phyloP scores from a whole-genome alignment of 2,113 vertebrate genomes.

The Lepidothrix coronata region DNA sequence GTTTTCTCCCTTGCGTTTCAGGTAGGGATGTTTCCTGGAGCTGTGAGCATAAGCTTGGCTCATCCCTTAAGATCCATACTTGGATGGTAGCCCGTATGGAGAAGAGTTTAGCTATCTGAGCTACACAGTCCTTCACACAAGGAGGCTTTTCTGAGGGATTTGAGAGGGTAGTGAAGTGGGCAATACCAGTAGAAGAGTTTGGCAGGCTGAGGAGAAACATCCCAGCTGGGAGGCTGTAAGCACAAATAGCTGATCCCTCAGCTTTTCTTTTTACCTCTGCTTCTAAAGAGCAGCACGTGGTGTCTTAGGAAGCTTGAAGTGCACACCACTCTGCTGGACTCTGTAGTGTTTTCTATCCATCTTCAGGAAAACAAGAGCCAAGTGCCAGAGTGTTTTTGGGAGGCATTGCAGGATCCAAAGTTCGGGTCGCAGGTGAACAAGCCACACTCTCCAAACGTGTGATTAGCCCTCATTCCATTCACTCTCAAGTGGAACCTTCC shows the following conservation, averaged over 20 bases:
- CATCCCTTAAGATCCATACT: background rate
- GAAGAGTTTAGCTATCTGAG: background rate
- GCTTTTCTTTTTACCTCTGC: background rate
- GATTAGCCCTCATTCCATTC: background rate
- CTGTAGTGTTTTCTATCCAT: background rate
- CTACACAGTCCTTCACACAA: background rate
- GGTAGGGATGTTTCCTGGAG: background rate
- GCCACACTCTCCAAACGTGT: background rate
- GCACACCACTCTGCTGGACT: background rate
- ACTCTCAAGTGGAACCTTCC: background rate
- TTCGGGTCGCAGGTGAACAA: background rate
- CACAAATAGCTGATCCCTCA: background rate
- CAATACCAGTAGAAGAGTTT: background rate
- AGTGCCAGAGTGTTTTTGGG: background rate
- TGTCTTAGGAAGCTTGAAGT: background rate
- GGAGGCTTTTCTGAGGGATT: background rate
- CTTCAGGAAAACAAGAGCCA: background rate
- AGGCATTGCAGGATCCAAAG: background rate
- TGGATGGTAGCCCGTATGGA: background rate
- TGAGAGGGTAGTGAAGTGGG: background rate
- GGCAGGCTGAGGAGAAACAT: background rate
- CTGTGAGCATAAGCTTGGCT: background rate
- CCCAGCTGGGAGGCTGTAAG: background rate
- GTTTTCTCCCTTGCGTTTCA: background rate
- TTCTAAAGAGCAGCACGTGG: rapidly evolving